phyloP scores from a whole-genome alignment of 2,113 vertebrate species.

The Ceyx melanurus region DNA sequence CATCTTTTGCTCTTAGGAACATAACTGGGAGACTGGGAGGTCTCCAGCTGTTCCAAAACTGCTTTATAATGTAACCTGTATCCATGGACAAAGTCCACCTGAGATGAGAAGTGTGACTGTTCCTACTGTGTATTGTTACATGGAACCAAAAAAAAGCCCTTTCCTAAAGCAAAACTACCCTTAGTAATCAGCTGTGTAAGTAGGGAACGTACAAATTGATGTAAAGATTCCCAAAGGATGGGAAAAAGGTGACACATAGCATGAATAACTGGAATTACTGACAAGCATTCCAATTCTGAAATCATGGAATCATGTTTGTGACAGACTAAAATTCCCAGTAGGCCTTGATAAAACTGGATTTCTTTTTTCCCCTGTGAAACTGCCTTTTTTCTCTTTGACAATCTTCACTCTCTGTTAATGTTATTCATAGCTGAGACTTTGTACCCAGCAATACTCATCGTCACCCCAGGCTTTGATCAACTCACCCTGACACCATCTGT shows the following conservation, averaged over 20 bases:
- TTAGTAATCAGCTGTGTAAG: neutral
- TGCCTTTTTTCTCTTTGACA: neutral
- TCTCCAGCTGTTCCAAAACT: neutral
- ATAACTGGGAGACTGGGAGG: neutral
- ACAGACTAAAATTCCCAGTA: neutral
- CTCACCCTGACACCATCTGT: slow-evolving; percentile 63
- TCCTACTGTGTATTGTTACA: neutral
- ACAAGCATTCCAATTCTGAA: neutral
- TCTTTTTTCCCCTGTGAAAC: neutral
- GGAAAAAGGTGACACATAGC: neutral
- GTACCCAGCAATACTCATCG: slow-evolving; percentile 45
- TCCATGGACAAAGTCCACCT: neutral
- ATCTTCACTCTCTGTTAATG: slow-evolving; percentile 33
- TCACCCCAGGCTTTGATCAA: slow-evolving; percentile 41
- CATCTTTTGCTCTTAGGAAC: neutral
- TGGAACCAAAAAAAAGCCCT: neutral
- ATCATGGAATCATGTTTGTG: neutral
- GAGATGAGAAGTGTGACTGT: neutral
- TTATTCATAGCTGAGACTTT: slow-evolving; percentile 60
- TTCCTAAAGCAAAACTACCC: neutral
- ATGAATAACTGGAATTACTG: neutral
- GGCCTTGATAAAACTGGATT: neutral
- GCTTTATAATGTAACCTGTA: neutral
- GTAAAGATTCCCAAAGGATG: neutral
- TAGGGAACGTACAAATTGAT: neutral